Base-by-base conservation (phyloP, 2,797 vertebrate genomes). In the Pangasius krempfi region DNA sequence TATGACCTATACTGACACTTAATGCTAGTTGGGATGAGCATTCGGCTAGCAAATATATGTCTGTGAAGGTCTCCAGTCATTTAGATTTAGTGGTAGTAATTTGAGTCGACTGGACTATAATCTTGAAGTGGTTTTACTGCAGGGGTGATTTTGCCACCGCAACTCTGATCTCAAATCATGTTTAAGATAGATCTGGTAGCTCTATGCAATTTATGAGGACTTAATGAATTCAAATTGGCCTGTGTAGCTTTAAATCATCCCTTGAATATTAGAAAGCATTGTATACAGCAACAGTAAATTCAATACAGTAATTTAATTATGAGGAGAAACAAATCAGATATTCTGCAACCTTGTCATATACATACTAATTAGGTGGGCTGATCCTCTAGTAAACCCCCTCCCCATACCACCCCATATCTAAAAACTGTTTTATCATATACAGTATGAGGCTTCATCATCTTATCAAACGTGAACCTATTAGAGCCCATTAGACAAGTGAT, bases 1-100 rank as follows among this genome's bases (percentile, higher is more conserved):
- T 47, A 47, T 76, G 37, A 86, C 20, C 76, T 89, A 86, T 56
- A 72, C 9, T 37, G 52, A 73, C 60, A n/a, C 40, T 44, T 14
- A 40, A 64, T 62, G 54, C 25, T 70, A 56, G 10, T 72, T 56
- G 30, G 22, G 73, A 85, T 0, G 13, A 33, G 84, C 12, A 72
- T 58, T 25, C 5, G 4, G 68, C 20, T 58, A 73, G 22, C 22
- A 73, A 58, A n/a, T 73, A 85, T 56, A 40, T 72, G 33, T 37
- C 64, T 56, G 12, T 58, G 20, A 70, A 27, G 40, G 60, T 66
- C 7, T 64, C 58, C 58, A 30, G 12, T 27, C 50, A 37, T 85
- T 68, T 68, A 20, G 44, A 37, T 56, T 73, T 73, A 44, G 30
- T 4, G 30, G 66, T 40, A 27, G 68, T 85, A 37, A 37, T 70